Conservation (phyloP, 2,797 vertebrate genomes). For the Balearica regulorum region DNA sequence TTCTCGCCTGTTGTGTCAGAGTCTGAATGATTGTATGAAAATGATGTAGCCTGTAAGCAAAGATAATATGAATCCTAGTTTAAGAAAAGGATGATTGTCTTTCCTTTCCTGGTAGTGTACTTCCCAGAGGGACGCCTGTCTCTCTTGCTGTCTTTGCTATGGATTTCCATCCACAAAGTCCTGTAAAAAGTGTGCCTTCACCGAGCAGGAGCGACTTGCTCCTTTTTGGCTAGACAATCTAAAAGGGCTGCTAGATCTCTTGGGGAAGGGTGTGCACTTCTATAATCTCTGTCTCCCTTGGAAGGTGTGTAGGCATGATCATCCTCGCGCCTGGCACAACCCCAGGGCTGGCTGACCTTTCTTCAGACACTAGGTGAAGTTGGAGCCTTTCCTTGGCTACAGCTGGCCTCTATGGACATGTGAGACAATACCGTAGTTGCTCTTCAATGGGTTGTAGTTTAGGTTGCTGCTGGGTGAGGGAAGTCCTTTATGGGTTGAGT, state of each 20-base stretch:
- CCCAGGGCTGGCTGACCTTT: background rate
- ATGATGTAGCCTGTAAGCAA: background rate
- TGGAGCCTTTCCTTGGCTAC: background rate
- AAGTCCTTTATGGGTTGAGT: background rate
- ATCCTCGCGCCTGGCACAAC: background rate
- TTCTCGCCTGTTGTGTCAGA: background rate
- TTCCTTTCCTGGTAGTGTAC: background rate
- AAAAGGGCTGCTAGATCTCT: background rate
- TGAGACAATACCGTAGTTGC: background rate
- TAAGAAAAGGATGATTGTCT: background rate
- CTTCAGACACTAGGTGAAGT: background rate
- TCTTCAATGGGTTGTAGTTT: background rate
- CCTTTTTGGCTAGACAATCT: background rate
- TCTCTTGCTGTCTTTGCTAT: background rate
- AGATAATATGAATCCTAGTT: background rate
- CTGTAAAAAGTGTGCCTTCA: background rate
- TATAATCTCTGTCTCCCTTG: background rate
- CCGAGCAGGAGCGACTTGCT: background rate
- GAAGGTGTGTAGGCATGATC: background rate
- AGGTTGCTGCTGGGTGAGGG: background rate
- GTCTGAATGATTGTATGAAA: background rate
- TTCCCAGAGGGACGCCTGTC: background rate
- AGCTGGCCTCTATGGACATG: accelerated
- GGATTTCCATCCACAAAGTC: background rate
- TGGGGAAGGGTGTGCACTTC: background rate